A percentile compares a stretch with the other conserved stretches of the same genome.
These are phyloP conservation scores for Coracopsis vasa DNA, from an alignment of 2,113 vertebrate species.

Conservation along the genomic window DNA sequence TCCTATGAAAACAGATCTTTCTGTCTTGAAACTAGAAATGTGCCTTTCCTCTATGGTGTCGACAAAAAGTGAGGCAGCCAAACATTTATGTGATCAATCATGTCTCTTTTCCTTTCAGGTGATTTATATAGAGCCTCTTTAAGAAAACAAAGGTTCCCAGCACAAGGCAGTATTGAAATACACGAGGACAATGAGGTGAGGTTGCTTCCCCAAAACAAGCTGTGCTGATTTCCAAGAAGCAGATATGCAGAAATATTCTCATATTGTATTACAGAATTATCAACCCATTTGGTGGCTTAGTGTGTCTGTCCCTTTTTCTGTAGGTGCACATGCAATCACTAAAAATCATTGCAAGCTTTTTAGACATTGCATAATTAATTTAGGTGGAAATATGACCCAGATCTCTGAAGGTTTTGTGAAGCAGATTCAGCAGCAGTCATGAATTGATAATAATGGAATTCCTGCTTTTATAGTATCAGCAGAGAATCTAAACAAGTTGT, in stretches of 20 bases:
- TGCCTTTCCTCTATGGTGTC: not conserved
- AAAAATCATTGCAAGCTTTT: not conserved
- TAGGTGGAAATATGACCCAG: not conserved
- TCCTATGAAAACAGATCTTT: not conserved
- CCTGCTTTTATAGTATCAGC: not conserved
- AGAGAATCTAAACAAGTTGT: not conserved
- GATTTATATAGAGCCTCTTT: conserved; percentile 81
- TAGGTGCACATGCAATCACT: not conserved
- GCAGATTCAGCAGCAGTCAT: not conserved
- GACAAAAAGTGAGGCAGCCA: not conserved
- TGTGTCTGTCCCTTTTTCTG: not conserved
- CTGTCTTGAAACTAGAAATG: not conserved
- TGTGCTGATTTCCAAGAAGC: not conserved
- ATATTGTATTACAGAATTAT: not conserved
- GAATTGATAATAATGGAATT: not conserved
- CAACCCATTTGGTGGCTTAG: not conserved
- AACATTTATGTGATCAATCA: not conserved
- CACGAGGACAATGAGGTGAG: conserved; percentile 89
- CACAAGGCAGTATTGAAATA: conserved; percentile 90
- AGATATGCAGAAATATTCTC: not conserved
- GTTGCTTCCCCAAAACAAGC: not conserved
- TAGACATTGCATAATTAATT: not conserved
- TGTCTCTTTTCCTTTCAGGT: conserved; percentile 54
- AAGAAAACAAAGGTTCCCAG: conserved; percentile 80
- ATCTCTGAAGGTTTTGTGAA: not conserved